Conservation (phyloP, 1,140 invertebrate genomes). For the Heterodera schachtii region DNA sequence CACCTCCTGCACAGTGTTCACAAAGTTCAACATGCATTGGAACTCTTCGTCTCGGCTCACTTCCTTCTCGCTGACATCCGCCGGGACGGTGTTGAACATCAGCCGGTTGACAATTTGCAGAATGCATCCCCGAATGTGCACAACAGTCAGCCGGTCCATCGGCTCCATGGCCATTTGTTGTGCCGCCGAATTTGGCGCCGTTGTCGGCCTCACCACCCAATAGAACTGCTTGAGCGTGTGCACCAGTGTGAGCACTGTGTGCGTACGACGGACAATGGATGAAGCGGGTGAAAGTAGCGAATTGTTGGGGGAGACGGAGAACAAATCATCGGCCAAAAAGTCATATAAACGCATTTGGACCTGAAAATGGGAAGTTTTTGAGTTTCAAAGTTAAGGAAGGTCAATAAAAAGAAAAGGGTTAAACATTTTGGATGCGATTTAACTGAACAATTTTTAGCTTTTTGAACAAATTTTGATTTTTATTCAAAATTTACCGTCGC, state of each 20-base stretch:
- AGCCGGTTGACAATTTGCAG: conserved; percentile 50
- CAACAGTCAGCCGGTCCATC: conserved; percentile 41
- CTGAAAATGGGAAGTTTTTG: conserved; percentile 50
- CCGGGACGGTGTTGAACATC: conserved; percentile 35
- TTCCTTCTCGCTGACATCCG: conserved; percentile 45
- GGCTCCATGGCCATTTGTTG: conserved; percentile 10
- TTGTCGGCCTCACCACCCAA: conserved; percentile 88
- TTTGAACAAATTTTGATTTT: conserved; percentile 3
- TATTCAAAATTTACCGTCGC: conserved; percentile 41
- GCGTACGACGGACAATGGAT: conserved; percentile 85
- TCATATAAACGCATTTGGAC: conserved; percentile 91
- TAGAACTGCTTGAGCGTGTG: conserved; percentile 99
- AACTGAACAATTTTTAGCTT: background rate
- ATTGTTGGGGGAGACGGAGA: conserved; percentile 81
- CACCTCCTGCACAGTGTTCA: conserved; percentile 93
- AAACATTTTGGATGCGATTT: too few species aligned
- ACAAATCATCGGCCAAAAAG: conserved; percentile 94
- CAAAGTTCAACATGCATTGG: conserved; percentile 94
- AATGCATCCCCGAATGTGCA: conserved; percentile 54
- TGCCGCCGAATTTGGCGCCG: background rate
- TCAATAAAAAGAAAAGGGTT: too few species aligned
- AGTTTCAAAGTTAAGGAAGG: background rate
- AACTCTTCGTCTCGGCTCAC: conserved; percentile 87
- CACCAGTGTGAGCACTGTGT: conserved; percentile 94
- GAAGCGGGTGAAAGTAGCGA: conserved; percentile 77